Conservation (phyloP, 2,113 vertebrate genomes). For the Archilochus colubris region DNA sequence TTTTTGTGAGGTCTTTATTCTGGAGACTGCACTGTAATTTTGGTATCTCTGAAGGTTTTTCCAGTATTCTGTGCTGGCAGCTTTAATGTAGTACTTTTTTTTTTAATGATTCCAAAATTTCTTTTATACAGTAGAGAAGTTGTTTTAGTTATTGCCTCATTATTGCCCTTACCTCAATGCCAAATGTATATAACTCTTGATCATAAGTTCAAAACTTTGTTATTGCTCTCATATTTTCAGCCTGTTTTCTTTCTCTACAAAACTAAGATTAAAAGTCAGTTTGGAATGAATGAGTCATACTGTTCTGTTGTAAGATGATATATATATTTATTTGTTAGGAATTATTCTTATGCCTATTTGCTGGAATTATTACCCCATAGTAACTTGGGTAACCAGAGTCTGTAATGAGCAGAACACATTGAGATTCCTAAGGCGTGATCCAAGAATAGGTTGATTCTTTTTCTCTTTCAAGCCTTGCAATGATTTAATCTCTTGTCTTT, state of each 20-base stretch:
- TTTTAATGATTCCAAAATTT: not conserved
- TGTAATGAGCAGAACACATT: conserved; percentile 16
- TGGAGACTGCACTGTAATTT: not conserved
- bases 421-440: conserved; percentile 16
- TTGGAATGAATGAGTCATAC: conserved; percentile 20
- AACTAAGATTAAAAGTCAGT: not conserved
- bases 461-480: not conserved
- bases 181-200: not conserved
- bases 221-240: not conserved
- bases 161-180: not conserved
- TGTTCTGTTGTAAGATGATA: not conserved
- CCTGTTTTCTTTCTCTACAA: not conserved
- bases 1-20: conserved; percentile 25
- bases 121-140: not conserved
- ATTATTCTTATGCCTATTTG: not conserved
- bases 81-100: not conserved
- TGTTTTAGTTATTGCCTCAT: not conserved
- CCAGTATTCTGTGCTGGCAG: not conserved
- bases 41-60: not conserved
- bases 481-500: conserved; percentile 31
- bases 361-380: conserved; percentile 18
- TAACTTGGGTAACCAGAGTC: not conserved
- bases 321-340: not conserved
- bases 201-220: not conserved
- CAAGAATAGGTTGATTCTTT: conserved; percentile 10